Conservation (phyloP, 2,797 vertebrate species). For the Lacerta agilis region DNA sequence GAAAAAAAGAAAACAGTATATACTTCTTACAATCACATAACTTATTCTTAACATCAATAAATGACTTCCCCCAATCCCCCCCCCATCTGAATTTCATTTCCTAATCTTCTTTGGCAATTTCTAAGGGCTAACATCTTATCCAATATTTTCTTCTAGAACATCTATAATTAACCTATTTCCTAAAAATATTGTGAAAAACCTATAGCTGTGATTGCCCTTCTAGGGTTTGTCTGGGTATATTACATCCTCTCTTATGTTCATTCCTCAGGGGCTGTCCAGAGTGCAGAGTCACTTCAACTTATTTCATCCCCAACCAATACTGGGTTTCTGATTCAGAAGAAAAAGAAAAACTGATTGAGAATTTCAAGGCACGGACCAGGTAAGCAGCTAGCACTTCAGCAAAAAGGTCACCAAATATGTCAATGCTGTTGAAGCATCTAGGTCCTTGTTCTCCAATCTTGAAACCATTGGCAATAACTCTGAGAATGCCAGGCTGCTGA, state of each 20-base stretch:
- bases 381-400: constrained; percentile 48
- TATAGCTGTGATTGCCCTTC: not conserved
- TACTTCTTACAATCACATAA: too few relatives aligned
- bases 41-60: too few relatives aligned
- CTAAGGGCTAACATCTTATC: too few relatives aligned
- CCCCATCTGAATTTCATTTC: too few relatives aligned
- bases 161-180: too few relatives aligned
- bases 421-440: not conserved
- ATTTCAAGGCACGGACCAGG: constrained; percentile 87
- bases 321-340: constrained; percentile 84
- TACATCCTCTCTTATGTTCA: not conserved
- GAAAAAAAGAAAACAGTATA: too few relatives aligned
- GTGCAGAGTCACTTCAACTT: constrained; percentile 87
- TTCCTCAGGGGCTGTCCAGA: constrained; percentile 86
- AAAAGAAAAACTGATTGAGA: constrained; percentile 83
- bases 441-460: not conserved
- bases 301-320: constrained; percentile 88
- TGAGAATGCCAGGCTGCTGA: not conserved
- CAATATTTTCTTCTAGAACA: too few relatives aligned
- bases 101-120: too few relatives aligned
- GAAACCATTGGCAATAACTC: not conserved
- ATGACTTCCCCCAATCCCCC: too few relatives aligned
- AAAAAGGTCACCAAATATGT: not conserved
- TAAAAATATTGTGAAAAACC: too few relatives aligned
- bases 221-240: not conserved